Percentiles rank a stretch among this genome's conserved stretches.
These are phyloP conservation scores for Frankliniella intonsa DNA, from an alignment of 2,888 invertebrate genomes.

Conservation along the genomic window DNA sequence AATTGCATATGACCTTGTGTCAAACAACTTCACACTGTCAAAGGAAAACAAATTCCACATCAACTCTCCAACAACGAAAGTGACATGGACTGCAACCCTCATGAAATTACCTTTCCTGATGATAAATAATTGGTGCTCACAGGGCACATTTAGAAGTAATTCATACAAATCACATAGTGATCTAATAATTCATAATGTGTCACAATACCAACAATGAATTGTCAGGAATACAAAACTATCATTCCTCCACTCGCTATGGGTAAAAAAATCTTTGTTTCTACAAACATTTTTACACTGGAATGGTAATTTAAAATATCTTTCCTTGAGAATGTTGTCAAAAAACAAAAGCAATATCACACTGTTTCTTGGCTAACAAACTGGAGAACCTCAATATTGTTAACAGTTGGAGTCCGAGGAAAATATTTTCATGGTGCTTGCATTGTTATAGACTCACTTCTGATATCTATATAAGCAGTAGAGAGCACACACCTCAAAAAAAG, in stretches of 20 bases:
- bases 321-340: not conserved
- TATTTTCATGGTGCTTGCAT: not conserved
- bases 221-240: not conserved
- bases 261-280: not conserved
- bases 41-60: not conserved
- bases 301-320: not conserved
- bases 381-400: not conserved
- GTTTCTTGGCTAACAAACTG: not conserved
- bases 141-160: not conserved
- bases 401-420: not conserved
- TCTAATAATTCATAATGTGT: conserved; percentile 12
- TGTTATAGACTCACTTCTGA: not conserved
- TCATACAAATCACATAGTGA: conserved; percentile 16
- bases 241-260: not conserved
- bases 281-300: conserved; percentile 1
- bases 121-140: conserved; percentile 22
- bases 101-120: not conserved
- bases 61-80: not conserved
- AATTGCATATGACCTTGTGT: not conserved
- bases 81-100: not conserved
- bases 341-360: conserved; percentile 23
- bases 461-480: not conserved
- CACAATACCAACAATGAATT: conserved; percentile 23
- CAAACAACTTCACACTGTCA: not conserved
- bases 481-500: not conserved